phyloP scores from a whole-genome alignment of 2,797 vertebrate genomes.

The Pterois miles region DNA sequence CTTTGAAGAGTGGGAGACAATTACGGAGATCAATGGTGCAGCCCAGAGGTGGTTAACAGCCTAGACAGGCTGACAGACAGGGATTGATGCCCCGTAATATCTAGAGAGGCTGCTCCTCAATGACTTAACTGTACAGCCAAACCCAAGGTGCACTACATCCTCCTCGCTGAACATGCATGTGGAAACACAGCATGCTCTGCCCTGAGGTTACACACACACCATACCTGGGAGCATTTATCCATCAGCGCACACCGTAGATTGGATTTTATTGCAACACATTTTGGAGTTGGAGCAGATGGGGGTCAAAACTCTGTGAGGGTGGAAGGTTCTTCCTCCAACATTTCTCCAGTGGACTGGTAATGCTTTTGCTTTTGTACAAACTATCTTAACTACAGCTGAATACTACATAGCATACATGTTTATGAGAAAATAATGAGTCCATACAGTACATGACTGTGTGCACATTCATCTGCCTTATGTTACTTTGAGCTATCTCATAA shows the following conservation, averaged over 20 bases:
- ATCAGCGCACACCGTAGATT: background rate
- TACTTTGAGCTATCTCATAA: background rate
- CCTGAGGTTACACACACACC: slow-evolving; percentile 3
- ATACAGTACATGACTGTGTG: background rate
- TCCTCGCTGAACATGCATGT: slow-evolving; percentile 30
- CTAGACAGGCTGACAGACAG: slow-evolving; percentile 75
- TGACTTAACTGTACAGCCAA: slow-evolving; percentile 35
- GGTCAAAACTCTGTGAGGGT: slow-evolving; percentile 25
- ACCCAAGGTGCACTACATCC: slow-evolving; percentile 1
- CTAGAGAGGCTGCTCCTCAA: slow-evolving; percentile 51
- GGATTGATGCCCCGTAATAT: slow-evolving; percentile 71
- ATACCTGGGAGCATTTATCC: slow-evolving; percentile 2
- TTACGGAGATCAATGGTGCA: slow-evolving; percentile 80
- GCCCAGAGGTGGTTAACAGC: slow-evolving; percentile 80
- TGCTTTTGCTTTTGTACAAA: background rate
- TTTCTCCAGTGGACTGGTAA: background rate
- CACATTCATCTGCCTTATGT: background rate
- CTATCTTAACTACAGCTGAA: background rate
- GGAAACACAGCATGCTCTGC: slow-evolving; percentile 14
- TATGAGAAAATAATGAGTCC: background rate
- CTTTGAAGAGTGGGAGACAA: slow-evolving; percentile 81
- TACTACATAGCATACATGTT: background rate
- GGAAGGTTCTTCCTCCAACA: slow-evolving; percentile 9
- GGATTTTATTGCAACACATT: slow-evolving; percentile 3
- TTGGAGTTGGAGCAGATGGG: background rate